Base-by-base conservation (phyloP, 2,888 invertebrate species). In the Listrodromus nycthemerus region DNA sequence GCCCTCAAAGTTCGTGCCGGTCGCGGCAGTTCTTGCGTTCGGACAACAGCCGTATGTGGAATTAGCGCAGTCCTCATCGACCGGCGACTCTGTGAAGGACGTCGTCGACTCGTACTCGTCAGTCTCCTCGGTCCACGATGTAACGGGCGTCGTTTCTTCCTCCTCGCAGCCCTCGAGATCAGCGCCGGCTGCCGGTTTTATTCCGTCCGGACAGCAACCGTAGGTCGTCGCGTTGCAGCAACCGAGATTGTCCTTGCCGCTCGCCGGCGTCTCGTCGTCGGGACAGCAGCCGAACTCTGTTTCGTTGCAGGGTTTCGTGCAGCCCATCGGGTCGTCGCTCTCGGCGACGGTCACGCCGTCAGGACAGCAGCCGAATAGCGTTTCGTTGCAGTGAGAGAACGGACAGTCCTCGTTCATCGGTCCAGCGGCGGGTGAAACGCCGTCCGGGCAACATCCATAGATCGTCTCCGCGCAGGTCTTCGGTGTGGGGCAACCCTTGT, bases 281-380 rank as follows among this genome's bases (percentile, higher is more conserved):
- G 94, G 94, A 85, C 95, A 95, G 87, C 95, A 95, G 48, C 95
- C 95, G 87, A 93, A 94, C 87, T 95, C 93, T 5, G 96, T 95
- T 83, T 94, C 93, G 67, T 93, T 92, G 92, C 96, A 96, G 58
- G 91, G 94, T 87, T 94, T 94, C 75, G 96, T 96, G 91, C 99
- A 99, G 16, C 98, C 98, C 91, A 97, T 97, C 86, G 95, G 95
- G 86, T 97, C 95, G 88, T 97, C 97, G 67, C 98, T 98, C 91
- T 96, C 95, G 0, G 98, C 96, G 8, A 96, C 94, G 0, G 96
- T 97, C 87, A 95, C 95, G 65, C 96, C 96, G 92, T 98, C 98
- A 10, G 95, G 95, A 90, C 98, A 98, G 91, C 98, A 98, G 2
- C 98, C 98, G 90, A 96, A 98, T 7, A 98, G 94, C 0, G 97